Evolutionary conservation across 2,113 vertebrate genomes (phyloP).

Genomic region (Serilophus lunatus): DNA sequence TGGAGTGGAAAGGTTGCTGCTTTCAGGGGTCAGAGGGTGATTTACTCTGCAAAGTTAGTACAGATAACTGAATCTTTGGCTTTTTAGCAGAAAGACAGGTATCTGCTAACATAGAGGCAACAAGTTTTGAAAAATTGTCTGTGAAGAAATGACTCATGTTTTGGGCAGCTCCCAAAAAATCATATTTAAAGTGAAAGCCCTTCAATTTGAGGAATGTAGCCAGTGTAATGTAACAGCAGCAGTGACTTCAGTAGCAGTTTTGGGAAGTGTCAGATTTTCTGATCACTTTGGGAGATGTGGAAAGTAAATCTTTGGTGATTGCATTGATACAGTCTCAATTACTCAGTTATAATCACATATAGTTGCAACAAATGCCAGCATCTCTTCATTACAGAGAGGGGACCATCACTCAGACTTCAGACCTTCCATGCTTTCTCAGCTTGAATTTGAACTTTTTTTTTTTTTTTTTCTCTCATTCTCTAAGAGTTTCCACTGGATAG

Average conservation of each 20-base stretch:
- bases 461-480: background rate
- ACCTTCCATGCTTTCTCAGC: background rate
- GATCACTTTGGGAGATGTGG: background rate
- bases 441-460: background rate
- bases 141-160: background rate
- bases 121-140: conserved; percentile 2
- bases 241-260: background rate
- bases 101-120: conserved; percentile 27
- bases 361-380: background rate
- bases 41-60: background rate
- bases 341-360: background rate
- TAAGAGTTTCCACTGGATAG: background rate
- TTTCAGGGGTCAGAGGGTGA: background rate
- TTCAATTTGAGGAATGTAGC: background rate
- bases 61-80: background rate
- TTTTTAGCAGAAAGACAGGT: background rate
- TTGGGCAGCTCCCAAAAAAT: background rate
- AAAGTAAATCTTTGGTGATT: background rate
- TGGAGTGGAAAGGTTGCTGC: conserved; percentile 5
- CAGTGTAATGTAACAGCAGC: background rate
- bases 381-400: background rate
- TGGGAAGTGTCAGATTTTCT: background rate
- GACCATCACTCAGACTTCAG: background rate
- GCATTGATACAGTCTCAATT: background rate
- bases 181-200: background rate